phyloP scores from a whole-genome alignment of 2,113 vertebrate species.

The Suricata suricatta region DNA sequence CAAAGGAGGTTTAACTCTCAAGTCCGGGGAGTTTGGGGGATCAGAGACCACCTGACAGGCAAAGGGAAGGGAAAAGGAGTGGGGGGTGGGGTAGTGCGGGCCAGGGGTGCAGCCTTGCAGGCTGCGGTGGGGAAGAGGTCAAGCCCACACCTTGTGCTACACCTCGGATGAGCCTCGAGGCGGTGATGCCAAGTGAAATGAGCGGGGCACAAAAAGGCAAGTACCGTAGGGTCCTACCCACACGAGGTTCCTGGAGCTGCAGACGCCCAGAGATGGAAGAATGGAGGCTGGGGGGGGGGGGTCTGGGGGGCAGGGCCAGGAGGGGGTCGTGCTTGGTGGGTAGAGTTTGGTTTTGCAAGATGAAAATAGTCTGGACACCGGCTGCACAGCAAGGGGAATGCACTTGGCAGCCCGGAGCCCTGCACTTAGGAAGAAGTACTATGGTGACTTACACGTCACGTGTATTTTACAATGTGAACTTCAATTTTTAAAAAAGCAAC shows the following conservation, averaged over 20 bases:
- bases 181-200: not conserved
- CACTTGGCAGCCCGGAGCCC: too few relatives aligned
- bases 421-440: not conserved
- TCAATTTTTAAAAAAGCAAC: not conserved
- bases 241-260: accelerated
- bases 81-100: not conserved
- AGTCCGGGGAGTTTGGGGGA: not conserved
- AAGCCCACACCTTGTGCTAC: not conserved
- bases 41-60: not conserved
- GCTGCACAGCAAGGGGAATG: not conserved
- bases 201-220: not conserved
- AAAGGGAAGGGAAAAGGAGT: not conserved
- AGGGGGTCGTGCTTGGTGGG: accelerated
- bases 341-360: not conserved
- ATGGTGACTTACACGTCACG: not conserved
- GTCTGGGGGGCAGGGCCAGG: too few relatives aligned
- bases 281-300: not conserved
- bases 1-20: not conserved
- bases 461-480: not conserved
- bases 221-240: accelerated
- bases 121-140: not conserved
- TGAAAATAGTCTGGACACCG: too few relatives aligned
- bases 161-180: accelerated
- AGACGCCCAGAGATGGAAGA: not conserved
- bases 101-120: not conserved